A percentile compares a stretch with the other conserved stretches of the same genome.
Conservation (phyloP, 1,140 invertebrate species). For the Mamestra configurata region DNA sequence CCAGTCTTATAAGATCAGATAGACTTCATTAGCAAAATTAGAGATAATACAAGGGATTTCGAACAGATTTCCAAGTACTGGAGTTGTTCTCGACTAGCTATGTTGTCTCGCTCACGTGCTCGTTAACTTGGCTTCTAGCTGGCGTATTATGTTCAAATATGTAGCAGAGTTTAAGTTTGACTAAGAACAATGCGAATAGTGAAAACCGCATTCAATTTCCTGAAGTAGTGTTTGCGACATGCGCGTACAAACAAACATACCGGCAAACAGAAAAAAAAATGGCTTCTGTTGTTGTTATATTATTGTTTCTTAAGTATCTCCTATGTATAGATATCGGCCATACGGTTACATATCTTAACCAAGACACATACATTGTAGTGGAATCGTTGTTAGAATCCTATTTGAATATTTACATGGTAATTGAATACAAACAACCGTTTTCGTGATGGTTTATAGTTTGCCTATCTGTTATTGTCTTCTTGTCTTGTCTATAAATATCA, state of each 20-base stretch:
- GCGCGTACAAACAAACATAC: too few relatives aligned
- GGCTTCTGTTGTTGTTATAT: too few relatives aligned
- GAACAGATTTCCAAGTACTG: background rate
- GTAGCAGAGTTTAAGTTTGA: too few relatives aligned
- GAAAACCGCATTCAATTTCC: too few relatives aligned
- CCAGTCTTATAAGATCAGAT: constrained; percentile 4
- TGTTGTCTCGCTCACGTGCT: too few relatives aligned
- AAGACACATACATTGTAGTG: constrained; percentile 10
- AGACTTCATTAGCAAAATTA: constrained; percentile 36
- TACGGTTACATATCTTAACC: background rate
- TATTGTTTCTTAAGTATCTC: too few relatives aligned
- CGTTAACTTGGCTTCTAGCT: too few relatives aligned
- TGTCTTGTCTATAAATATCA: background rate
- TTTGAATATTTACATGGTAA: constrained; percentile 29
- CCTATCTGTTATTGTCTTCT: background rate
- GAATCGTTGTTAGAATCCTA: background rate
- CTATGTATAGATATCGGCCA: too few relatives aligned
- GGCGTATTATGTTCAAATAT: too few relatives aligned
- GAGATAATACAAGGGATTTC: constrained; percentile 13
- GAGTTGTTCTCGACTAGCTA: background rate
- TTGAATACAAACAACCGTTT: constrained; percentile 16
- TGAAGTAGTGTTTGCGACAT: too few relatives aligned
- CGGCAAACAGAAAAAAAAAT: too few relatives aligned
- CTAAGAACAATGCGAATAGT: too few relatives aligned
- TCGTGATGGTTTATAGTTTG: background rate